Base-by-base conservation (phyloP, 2,888 invertebrate species). In the Sinohyriopsis cumingii region DNA sequence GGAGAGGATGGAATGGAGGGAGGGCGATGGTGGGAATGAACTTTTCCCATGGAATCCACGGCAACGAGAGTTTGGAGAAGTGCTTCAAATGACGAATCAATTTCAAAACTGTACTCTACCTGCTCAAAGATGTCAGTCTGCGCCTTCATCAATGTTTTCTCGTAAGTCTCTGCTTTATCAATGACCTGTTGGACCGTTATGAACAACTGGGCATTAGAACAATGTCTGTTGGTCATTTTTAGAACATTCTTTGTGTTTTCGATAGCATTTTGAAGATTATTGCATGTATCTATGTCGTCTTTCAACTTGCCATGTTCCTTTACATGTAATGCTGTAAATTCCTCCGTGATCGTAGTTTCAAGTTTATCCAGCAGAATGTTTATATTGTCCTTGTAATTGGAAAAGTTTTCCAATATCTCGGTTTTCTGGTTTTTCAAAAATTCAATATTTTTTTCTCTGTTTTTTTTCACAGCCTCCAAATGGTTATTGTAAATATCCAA, bases 191-290 rank as follows among this genome's bases (percentile, higher is more conserved):
- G 77, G 18, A 77, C 73, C 0, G 77, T 75, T 45, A 77, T 77
- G 72, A 77, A 77, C 45, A 77, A 75, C 55, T 77, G 77, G 4
- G 77, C 75, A 54, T 77, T 77, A 18, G 77, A 77, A 54, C 77
- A 77, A 55, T 77, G 77, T 24, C 75, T 65, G 68, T 77, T 77
- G 22, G 77, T 75, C 20, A 77, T 73, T 20, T 72, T 55, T 1
- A 77, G 69, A 0, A 77, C 77, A 20, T 71, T 73, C 59, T 75
- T 77, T 55, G 77, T 66, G 55, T 77, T 77, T 45, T 75, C 75
- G 5, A 77, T 63, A 9, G 77, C 75, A 64, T 75, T 75, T 54
- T 75, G 60, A 57, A 70, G 61, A 12, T 71, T 69, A 18, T 54
- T 69, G 57, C 77, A 77, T 73, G 75, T 75, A 20, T 75, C 73